These are phyloP conservation scores for Archilochus colubris DNA, from an alignment of 2,113 vertebrate genomes.

Conservation along the genomic window DNA sequence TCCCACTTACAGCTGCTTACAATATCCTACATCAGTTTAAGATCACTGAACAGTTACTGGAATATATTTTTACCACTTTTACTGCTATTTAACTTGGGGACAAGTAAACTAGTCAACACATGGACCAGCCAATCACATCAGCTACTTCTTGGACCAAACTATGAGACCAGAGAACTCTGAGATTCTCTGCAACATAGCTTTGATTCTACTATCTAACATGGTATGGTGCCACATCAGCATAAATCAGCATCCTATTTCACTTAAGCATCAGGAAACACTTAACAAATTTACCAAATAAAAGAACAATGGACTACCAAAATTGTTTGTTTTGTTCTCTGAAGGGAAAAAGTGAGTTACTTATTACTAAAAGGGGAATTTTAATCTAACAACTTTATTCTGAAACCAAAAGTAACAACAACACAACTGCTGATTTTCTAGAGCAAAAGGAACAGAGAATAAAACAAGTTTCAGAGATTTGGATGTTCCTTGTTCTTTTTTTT, in stretches of 20 bases:
- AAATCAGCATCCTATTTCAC: neutral
- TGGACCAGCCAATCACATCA: neutral
- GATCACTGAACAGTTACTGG: neutral
- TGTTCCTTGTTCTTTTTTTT: neutral
- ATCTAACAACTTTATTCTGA: neutral
- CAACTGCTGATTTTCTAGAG: neutral
- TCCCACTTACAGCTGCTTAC: neutral
- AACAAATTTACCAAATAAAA: neutral
- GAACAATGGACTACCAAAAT: neutral
- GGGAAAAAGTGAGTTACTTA: neutral
- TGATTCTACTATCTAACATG: neutral
- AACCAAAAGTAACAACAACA: neutral
- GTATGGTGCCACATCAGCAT: neutral
- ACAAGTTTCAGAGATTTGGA: neutral
- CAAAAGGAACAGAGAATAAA: neutral
- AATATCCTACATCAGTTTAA: neutral
- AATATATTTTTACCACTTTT: neutral
- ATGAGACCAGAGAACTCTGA: neutral
- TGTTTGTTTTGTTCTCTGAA: neutral
- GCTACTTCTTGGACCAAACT: neutral
- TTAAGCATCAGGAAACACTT: conserved; percentile 1
- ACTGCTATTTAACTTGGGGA: neutral
- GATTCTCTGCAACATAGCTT: neutral
- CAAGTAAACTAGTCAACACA: neutral
- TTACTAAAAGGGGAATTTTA: neutral